These are phyloP conservation scores for Hyles vespertilio DNA, from an alignment of 1,140 invertebrate species.

Conservation along the genomic window DNA sequence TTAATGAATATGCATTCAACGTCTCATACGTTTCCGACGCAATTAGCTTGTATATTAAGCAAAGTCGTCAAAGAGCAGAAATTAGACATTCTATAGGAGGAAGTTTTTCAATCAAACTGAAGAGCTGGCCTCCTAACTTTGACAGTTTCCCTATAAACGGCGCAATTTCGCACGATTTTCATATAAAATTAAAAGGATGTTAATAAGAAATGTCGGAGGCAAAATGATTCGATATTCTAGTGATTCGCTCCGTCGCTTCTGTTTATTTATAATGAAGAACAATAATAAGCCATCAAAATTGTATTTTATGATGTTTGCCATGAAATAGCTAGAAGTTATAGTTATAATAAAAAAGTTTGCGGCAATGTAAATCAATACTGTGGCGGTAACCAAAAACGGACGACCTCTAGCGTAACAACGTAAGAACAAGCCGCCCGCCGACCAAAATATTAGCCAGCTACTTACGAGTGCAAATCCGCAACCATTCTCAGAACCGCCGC, in stretches of 20 bases:
- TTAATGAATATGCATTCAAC: too few relatives aligned
- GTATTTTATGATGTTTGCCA: too few relatives aligned
- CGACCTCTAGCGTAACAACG: constrained; percentile 32
- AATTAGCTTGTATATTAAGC: too few relatives aligned
- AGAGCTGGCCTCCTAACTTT: neutral
- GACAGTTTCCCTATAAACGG: constrained; percentile 1
- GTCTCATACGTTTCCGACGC: too few relatives aligned
- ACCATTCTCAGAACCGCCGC: constrained; percentile 15
- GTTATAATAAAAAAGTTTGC: constrained; percentile 41
- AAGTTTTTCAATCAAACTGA: constrained; percentile 11
- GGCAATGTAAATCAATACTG: constrained; percentile 51
- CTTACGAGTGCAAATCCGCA: constrained; percentile 16
- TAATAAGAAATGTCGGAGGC: too few relatives aligned
- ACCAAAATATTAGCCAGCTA: constrained; percentile 21
- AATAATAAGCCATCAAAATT: too few relatives aligned
- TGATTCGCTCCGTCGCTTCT: too few relatives aligned
- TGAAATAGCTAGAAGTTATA: neutral
- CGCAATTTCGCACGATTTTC: neutral
- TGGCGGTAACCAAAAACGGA: constrained; percentile 36
- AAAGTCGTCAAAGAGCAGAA: too few relatives aligned
- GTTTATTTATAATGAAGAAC: too few relatives aligned
- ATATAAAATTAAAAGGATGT: too few relatives aligned
- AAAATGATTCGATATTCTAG: too few relatives aligned
- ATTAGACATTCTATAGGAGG: neutral
- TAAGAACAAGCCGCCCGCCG: constrained; percentile 32